These are phyloP conservation scores for Bombus affinis DNA, from an alignment of 1,140 invertebrate genomes.

Conservation along the genomic window DNA sequence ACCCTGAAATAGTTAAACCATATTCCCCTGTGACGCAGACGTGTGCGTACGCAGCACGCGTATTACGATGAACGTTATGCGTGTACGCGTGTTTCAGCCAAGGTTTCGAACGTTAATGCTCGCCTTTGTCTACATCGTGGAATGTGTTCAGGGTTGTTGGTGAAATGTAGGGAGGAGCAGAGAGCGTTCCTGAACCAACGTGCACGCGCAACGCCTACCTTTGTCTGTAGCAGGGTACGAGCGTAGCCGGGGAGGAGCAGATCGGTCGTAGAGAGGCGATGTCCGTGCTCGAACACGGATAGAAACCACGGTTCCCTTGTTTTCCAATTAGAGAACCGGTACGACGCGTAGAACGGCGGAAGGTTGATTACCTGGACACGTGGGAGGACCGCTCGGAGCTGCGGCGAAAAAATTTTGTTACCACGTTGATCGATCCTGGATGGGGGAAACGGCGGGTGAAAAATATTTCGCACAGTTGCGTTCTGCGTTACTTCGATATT, in stretches of 20 bases:
- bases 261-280: constrained; percentile 8
- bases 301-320: constrained; percentile 15
- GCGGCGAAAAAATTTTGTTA: background rate
- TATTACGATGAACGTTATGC: no score
- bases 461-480: background rate
- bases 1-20: no score
- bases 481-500: background rate
- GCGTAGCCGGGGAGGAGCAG: constrained; percentile 13
- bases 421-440: background rate
- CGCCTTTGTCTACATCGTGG: constrained; percentile 1
- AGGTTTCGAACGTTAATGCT: background rate
- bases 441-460: background rate
- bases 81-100: no score
- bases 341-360: background rate
- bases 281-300: background rate
- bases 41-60: no score
- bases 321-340: constrained; percentile 26
- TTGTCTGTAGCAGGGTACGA: background rate
- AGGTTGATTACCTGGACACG: background rate
- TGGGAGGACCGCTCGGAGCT: background rate
- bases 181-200: background rate
- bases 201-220: constrained; percentile 32
- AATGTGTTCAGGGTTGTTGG: background rate
- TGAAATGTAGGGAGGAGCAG: constrained; percentile 9
- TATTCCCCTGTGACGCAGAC: no score